Evolutionary conservation across 2,888 invertebrate genomes (phyloP), one percentile per base, ranked within the genome.

Genomic region (Andrena haemorrhoa): DNA sequence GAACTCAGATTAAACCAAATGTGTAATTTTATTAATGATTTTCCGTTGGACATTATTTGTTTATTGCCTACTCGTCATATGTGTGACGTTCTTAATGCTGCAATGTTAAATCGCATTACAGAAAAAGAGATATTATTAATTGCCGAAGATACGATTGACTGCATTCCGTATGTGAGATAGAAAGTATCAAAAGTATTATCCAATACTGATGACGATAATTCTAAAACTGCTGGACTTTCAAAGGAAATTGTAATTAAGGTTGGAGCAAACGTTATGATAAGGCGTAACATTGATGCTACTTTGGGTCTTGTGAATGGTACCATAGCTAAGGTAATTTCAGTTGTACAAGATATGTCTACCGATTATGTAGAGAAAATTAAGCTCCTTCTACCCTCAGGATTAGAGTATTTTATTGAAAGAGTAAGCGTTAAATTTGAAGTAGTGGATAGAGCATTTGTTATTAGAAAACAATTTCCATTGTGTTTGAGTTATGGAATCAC

Each of bases 371-470:
- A 47, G 4, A 47, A 47, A 47, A 47, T 47, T 47, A 47, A 47
- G 3, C 16, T 47, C 16, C 47, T 47, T 41, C 2, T 41, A 47
- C 47, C 47, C 6, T 47, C 16, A 2, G 47, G 47, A 47, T 47
- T 16, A 47, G 47, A 47, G 16, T 47, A 49, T 49, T 49, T n/a
- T 3, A 49, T 49, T 49, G 4, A 49, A 49, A 49, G 49, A 49
- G 49, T 49, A 49, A 49, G 49, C 49, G 49, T 49, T 49, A 49
- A 49, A n/a, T 49, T 49, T 49, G 49, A 49, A 49, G n/a, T 49
- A 16, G n/a, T 49, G 49, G n/a, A 49, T 49, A 49, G n/a, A 49
- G 49, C 49, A 16, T 49, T 49, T 49, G 49, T 49, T 5, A 10
- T 47, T 16, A 47, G 47, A 47, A 47, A 47, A 16, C 47, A 47